Conservation (phyloP, 2,797 vertebrate species). For the Acanthopagrus latus region DNA sequence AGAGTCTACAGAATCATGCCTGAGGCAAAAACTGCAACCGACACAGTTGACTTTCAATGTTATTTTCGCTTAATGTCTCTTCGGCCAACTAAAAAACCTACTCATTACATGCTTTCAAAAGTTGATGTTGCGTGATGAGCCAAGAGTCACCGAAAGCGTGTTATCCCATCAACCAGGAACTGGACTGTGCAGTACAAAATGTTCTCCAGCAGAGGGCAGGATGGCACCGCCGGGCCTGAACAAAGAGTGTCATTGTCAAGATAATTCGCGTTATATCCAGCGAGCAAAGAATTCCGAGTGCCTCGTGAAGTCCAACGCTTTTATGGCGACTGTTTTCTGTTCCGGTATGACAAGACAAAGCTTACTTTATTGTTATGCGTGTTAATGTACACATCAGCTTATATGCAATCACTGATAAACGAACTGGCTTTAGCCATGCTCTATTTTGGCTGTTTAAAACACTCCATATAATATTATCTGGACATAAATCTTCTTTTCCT, state of each 20-base stretch:
- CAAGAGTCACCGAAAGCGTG: constrained; percentile 78
- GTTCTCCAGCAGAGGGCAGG: constrained; percentile 71
- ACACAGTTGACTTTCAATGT: constrained; percentile 10
- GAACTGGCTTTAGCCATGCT: background rate
- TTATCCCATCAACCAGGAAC: constrained; percentile 82
- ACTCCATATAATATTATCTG: background rate
- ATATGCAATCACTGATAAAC: too few species aligned
- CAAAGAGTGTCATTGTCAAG: constrained; percentile 44
- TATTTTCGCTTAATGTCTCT: constrained; percentile 31
- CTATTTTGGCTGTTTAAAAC: background rate
- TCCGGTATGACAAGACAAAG: background rate
- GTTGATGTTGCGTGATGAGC: constrained; percentile 76
- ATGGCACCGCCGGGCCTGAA: background rate
- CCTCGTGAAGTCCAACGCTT: background rate
- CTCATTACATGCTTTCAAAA: constrained; percentile 78
- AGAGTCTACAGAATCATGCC: constrained; percentile 75
- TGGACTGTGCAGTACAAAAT: constrained; percentile 26
- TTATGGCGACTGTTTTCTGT: background rate
- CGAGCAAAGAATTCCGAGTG: background rate
- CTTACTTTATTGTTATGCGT: background rate
- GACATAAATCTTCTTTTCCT: background rate
- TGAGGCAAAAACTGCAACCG: constrained; percentile 35
- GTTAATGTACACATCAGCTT: background rate
- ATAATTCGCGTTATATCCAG: background rate
- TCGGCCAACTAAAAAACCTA: constrained; percentile 50